A percentile compares a stretch with the other conserved stretches of the same genome.
Evolutionary conservation across 2,888 invertebrate species (phyloP).

Genomic region (Andricus curvator): DNA sequence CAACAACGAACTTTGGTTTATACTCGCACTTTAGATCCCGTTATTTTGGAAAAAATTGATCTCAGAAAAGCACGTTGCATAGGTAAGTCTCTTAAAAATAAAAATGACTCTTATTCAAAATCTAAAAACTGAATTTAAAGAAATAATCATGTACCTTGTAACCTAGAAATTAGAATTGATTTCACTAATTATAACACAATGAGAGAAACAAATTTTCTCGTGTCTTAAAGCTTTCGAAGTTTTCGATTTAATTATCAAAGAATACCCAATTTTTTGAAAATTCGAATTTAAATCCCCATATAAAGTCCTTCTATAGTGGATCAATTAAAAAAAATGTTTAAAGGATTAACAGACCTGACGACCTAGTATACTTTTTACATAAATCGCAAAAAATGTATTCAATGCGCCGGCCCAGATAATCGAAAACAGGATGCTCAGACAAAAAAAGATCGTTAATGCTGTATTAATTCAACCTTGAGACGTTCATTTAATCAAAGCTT

Average conservation of each 20-base stretch:
- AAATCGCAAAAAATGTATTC: not conserved
- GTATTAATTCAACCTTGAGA: slow-evolving; percentile 21
- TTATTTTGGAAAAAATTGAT: slow-evolving; percentile 84
- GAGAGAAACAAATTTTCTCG: no score
- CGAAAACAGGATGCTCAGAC: not conserved
- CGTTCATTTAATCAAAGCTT: not conserved
- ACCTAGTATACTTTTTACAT: not conserved
- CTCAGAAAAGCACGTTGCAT: slow-evolving; percentile 90
- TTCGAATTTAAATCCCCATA: no score
- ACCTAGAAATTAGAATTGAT: no score
- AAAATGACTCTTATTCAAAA: not conserved
- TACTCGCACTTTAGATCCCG: slow-evolving; percentile 79
- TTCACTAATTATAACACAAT: no score
- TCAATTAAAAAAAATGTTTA: not conserved
- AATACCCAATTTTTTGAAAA: no score
- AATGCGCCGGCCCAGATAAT: not conserved
- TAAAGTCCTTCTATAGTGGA: not conserved
- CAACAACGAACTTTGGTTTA: slow-evolving; percentile 84
- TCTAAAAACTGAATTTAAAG: no score
- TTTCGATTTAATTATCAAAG: no score
- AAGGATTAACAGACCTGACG: not conserved
- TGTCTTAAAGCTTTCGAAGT: no score
- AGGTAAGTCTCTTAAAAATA: slow-evolving; percentile 79
- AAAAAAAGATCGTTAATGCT: slow-evolving; percentile 3
- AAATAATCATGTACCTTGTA: no score